Base-by-base conservation (phyloP, 1,140 invertebrate species). In the Protaetia brevitarsis region DNA sequence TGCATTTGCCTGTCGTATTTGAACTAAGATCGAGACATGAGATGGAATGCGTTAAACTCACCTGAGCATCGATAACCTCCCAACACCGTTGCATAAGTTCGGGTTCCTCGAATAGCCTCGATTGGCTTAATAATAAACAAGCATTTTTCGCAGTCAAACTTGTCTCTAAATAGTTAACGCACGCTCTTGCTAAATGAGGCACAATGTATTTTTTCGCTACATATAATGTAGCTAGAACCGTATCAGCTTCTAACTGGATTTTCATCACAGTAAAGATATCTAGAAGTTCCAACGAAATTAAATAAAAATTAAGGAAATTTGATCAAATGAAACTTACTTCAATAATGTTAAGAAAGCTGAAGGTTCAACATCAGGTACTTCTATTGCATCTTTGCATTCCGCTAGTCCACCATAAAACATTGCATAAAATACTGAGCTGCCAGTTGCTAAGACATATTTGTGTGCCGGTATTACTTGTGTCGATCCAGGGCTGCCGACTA, bases 261-360 rank as follows among this genome's bases (percentile, higher is more conserved):
- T 82, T 97, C 94, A 85, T 98, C 96, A 83, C 93, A 95, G 81
- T 98, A 98, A 74, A 98, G 86, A 80, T 97, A 98, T 80, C 94
- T 97, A 78, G 34, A 82, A 83, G 72, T 68, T 73, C 57, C 58
- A 61, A 37, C 57, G 13, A 58, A 4, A 8, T 59, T 29, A 28
- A n/a, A 11, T 59, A 3, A 28, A 29, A 59, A 4, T 10, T 13
- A 7, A 7, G 30, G 1, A 29, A 59, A 51, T 23, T 21, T 41
- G 19, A n/a, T n/a, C n/a, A 57, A 11, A 11, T 3, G 6, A 11
- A 60, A 26, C n/a, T 82, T 84, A 95, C 93, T 90, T 94, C 65
- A 96, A 81, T 73, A 96, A 79, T 21, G 92, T 91, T 36, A 95
- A 81, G 81, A 96, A 96, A 36, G 93, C 93, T 69, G 89, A 89